Percentiles rank a stretch among this genome's conserved stretches.
Conservation (phyloP, 2,797 vertebrate genomes). For the Argyrosomus regius region DNA sequence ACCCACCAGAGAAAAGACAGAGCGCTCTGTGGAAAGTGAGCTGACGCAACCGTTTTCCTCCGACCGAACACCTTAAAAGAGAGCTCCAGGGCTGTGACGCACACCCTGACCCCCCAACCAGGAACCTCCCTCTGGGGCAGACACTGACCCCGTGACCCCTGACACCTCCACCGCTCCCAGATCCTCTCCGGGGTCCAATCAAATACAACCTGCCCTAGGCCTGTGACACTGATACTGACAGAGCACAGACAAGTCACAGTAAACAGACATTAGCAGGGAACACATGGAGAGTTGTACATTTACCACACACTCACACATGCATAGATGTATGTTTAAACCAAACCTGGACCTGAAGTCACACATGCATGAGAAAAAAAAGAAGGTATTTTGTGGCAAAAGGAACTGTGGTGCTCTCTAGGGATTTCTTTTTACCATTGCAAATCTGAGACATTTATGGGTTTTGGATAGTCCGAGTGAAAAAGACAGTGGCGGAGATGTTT, state of each 20-base stretch:
- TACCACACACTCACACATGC: slow-evolving; percentile 36
- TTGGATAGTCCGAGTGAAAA: slow-evolving; percentile 59
- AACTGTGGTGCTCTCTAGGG: background rate
- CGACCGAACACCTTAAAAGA: slow-evolving; percentile 55
- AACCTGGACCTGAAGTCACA: slow-evolving; percentile 49
- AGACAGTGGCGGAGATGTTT: slow-evolving; percentile 68
- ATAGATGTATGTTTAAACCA: slow-evolving; percentile 47
- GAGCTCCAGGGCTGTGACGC: slow-evolving; percentile 32
- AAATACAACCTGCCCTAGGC: slow-evolving; percentile 46
- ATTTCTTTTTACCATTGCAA: slow-evolving; percentile 35
- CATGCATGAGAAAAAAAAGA: background rate
- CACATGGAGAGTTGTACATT: slow-evolving; percentile 13
- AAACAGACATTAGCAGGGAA: slow-evolving; percentile 47
- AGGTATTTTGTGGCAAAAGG: slow-evolving; percentile 5
- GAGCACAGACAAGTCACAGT: slow-evolving; percentile 53
- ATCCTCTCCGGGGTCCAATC: slow-evolving; percentile 69
- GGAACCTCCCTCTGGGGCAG: slow-evolving; percentile 50
- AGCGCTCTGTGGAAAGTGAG: slow-evolving; percentile 49
- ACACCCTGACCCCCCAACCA: slow-evolving; percentile 50
- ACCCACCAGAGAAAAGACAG: background rate
- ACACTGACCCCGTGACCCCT: slow-evolving; percentile 73
- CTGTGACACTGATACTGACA: slow-evolving; percentile 64
- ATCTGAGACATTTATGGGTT: slow-evolving; percentile 59
- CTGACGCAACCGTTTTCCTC: slow-evolving; percentile 47
- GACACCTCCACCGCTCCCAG: slow-evolving; percentile 72